A percentile compares a stretch with the other conserved stretches of the same genome.
Conservation (phyloP, 1,140 invertebrate genomes). For the Asbolus verrucosus region DNA sequence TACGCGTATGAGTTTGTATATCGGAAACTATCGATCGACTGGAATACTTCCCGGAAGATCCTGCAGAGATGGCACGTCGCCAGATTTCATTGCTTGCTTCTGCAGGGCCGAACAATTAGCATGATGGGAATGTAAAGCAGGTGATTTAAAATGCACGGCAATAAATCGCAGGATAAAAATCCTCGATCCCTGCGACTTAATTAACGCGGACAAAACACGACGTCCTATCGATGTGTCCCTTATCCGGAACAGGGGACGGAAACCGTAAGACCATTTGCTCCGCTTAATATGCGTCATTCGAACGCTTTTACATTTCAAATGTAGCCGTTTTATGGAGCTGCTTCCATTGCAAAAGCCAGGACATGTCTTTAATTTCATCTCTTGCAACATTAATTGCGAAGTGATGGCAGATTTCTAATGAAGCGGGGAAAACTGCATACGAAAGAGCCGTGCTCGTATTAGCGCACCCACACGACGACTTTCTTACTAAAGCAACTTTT, state of each 20-base stretch:
- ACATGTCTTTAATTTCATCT: not conserved
- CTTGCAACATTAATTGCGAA: not conserved
- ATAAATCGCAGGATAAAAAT: conserved; percentile 4
- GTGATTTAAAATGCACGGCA: conserved; percentile 2
- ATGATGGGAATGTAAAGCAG: not conserved
- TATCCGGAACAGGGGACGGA: not conserved
- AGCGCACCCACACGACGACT: not conserved
- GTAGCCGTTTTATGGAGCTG: conserved; percentile 2
- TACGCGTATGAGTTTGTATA: not conserved
- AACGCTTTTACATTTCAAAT: conserved; percentile 11
- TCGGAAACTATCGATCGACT: not conserved
- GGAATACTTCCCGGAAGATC: not conserved
- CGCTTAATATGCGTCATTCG: conserved; percentile 10
- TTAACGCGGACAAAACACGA: not conserved
- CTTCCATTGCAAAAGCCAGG: not conserved
- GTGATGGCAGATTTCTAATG: too few relatives aligned
- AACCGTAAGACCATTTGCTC: not conserved
- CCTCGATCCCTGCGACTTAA: not conserved
- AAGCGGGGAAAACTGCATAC: not conserved
- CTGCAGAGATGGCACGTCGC: not conserved
- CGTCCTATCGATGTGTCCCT: conserved; percentile 3
- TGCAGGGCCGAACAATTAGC: not conserved
- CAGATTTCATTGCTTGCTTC: not conserved
- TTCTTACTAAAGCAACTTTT: not conserved
- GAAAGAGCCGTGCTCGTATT: not conserved